Percentiles rank a stretch among this genome's conserved stretches.
Conservation (phyloP, 2,113 vertebrate species). For the Nyctibius bracteatus region DNA sequence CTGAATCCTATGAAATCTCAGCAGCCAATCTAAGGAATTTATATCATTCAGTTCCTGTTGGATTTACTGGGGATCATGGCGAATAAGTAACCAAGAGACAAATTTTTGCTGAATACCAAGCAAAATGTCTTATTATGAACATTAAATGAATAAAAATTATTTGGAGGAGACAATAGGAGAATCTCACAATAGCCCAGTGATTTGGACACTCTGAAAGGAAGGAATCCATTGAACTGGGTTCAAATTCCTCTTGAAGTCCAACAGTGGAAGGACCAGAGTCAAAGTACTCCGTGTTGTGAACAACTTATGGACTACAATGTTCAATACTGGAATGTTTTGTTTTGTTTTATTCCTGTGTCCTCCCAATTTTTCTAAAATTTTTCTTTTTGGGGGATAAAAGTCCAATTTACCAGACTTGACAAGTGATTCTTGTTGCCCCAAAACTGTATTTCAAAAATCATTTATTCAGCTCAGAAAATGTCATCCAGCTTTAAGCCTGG, state of each 20-base stretch:
- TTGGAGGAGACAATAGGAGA: not conserved
- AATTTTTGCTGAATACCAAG: not conserved
- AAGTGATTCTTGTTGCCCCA: not conserved
- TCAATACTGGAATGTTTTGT: not conserved
- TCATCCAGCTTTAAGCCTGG: not conserved
- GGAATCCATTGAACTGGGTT: not conserved
- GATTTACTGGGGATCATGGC: not conserved
- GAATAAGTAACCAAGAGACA: not conserved
- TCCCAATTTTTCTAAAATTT: not conserved
- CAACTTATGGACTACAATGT: not conserved
- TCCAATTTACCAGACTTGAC: not conserved
- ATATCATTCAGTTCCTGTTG: not conserved
- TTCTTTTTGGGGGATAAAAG: not conserved
- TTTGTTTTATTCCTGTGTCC: not conserved
- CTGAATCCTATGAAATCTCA: not conserved
- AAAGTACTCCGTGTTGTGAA: not conserved
- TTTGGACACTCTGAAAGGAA: not conserved
- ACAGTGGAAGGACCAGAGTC: not conserved
- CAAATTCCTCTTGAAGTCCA: not conserved
- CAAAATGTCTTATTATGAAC: not conserved
- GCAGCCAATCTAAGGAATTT: not conserved
- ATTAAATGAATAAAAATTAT: not conserved
- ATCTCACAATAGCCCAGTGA: not conserved
- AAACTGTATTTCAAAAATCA: not conserved
- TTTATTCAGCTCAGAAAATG: not conserved